Evolutionary conservation across 2,113 vertebrate species (phyloP).

Genomic region (Callaeas wilsoni): DNA sequence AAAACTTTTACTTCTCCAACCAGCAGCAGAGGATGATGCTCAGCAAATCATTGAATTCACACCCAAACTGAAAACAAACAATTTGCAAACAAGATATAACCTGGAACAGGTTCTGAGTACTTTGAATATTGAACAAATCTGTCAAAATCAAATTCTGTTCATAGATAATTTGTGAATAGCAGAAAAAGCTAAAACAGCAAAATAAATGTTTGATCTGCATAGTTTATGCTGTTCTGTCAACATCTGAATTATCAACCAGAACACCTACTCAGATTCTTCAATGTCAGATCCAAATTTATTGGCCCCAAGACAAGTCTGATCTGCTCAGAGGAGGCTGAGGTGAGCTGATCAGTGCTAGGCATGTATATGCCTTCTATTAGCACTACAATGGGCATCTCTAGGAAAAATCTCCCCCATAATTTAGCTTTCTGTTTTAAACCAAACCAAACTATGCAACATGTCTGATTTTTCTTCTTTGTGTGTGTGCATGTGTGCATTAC

Average conservation of each 20-base stretch:
- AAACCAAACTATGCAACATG: neutral
- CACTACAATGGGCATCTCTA: neutral
- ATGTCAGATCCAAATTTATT: neutral
- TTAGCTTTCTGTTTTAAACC: neutral
- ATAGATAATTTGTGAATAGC: slow-evolving; percentile 1
- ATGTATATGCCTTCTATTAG: neutral
- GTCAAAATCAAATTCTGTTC: slow-evolving; percentile 35
- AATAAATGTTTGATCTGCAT: slow-evolving; percentile 31
- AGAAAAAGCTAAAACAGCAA: neutral
- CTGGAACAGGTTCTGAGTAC: neutral
- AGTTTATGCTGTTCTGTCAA: neutral
- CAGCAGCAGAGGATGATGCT: neutral
- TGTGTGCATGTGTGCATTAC: neutral
- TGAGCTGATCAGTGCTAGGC: neutral
- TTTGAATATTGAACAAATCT: slow-evolving; percentile 37
- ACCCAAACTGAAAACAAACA: neutral
- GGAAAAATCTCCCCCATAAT: neutral
- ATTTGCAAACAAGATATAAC: slow-evolving; percentile 9
- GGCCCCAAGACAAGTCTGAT: neutral
- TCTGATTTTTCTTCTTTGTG: neutral
- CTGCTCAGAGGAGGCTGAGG: neutral
- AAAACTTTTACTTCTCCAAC: neutral
- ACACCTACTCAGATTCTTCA: neutral
- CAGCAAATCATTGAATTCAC: neutral
- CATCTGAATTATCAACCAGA: neutral